Evolutionary conservation across 2,113 vertebrate species (phyloP).

Genomic region (Dunckerocampus dactyliophorus): DNA sequence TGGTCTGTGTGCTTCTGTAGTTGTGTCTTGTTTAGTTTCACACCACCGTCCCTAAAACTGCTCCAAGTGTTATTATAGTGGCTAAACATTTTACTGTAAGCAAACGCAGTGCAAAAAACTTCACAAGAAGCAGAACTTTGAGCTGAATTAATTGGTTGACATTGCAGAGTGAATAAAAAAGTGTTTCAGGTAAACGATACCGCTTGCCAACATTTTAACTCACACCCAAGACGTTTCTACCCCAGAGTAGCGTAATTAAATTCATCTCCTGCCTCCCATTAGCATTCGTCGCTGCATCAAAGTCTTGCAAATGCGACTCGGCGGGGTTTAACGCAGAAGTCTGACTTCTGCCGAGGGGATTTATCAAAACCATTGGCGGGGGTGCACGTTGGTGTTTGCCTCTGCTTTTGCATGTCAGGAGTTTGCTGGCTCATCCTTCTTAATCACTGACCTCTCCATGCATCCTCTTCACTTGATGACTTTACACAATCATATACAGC

Average conservation of each 20-base stretch:
- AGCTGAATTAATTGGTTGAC: not conserved
- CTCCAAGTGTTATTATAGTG: too few species aligned
- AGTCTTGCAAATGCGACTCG: conserved; percentile 25
- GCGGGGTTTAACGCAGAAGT: conserved; percentile 40
- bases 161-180: not conserved
- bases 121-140: not conserved
- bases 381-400: conserved; percentile 29
- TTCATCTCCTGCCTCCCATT: conserved; percentile 33
- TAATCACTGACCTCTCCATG: conserved; percentile 50
- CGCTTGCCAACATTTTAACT: conserved; percentile 8
- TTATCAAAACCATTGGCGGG: conserved; percentile 45
- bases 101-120: not conserved
- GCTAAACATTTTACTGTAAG: too few species aligned
- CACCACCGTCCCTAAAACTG: too few species aligned
- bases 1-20: too few species aligned
- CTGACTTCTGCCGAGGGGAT: conserved; percentile 32
- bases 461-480: conserved; percentile 26
- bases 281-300: conserved; percentile 35
- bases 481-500: conserved; percentile 31
- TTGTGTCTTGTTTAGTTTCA: too few species aligned
- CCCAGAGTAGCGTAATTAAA: conserved; percentile 24
- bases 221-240: not conserved
- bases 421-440: conserved; percentile 36
- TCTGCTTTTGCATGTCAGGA: conserved; percentile 36
- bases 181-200: not conserved